These are phyloP conservation scores for Hydractinia echinata DNA, from an alignment of 30 jellyfish, hydroid and myxozoan genomes.

Conservation along the genomic window DNA sequence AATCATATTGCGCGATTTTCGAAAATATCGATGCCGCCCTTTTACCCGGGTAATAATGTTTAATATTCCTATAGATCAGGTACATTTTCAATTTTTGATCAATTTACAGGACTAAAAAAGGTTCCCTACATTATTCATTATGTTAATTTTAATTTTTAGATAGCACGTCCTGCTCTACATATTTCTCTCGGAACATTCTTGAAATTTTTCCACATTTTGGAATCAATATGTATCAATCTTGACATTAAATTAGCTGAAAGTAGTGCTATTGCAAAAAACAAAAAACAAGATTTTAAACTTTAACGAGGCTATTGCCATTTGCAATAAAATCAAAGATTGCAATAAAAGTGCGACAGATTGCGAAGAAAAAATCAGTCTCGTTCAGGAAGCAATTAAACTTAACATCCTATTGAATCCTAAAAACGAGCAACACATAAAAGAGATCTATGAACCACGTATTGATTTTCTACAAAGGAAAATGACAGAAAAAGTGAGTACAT, in stretches of 20 bases:
- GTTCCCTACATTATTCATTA: not conserved
- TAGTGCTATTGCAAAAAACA: too few species aligned
- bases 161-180: not conserved
- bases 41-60: too few species aligned
- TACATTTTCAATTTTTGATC: not conserved
- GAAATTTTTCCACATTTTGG: not conserved
- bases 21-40: too few species aligned
- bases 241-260: not conserved
- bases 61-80: not conserved
- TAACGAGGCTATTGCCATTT: not conserved
- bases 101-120: not conserved
- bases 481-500: not conserved
- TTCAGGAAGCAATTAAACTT: not conserved
- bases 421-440: not conserved
- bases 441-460: not conserved
- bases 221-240: not conserved
- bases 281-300: not conserved
- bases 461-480: not conserved
- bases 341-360: not conserved
- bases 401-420: not conserved
- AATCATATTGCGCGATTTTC: too few species aligned
- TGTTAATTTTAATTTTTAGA: not conserved
- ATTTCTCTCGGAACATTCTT: not conserved
- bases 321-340: not conserved
- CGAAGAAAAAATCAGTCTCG: not conserved